These are phyloP conservation scores for Leucophora obtusa DNA, from an alignment of 2,888 invertebrate species.

Conservation along the genomic window DNA sequence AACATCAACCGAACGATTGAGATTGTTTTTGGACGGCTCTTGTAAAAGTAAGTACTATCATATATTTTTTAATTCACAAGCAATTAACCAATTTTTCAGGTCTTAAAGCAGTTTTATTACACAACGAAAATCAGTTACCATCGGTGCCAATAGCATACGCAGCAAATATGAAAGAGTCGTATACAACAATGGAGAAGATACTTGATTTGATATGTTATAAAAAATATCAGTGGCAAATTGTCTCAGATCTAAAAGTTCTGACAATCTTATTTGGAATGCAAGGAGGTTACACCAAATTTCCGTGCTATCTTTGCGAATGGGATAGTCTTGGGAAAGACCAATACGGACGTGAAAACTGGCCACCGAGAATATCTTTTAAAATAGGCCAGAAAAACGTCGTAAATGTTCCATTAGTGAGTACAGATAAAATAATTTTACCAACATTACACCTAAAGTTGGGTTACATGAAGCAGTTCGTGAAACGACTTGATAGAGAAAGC, in stretches of 20 bases:
- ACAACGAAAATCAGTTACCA: background rate
- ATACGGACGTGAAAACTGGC: background rate
- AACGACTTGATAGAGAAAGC: background rate
- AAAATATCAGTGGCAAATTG: constrained; percentile 2
- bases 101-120: background rate
- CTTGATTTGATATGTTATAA: background rate
- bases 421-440: background rate
- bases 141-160: background rate
- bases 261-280: background rate
- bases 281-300: constrained; percentile 1
- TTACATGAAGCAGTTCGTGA: no score
- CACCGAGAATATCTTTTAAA: background rate
- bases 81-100: background rate
- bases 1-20: background rate
- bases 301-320: background rate
- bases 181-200: background rate
- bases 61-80: background rate
- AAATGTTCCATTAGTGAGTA: background rate
- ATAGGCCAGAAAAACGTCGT: background rate
- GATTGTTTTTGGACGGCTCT: background rate
- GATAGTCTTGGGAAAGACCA: background rate
- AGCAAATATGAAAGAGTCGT: background rate
- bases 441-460: background rate
- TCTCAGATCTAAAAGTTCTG: constrained; percentile 12
- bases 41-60: background rate